These are phyloP conservation scores for Pseudococcus jackbeardsleyi DNA, from an alignment of 2,888 invertebrate species.

Conservation along the genomic window DNA sequence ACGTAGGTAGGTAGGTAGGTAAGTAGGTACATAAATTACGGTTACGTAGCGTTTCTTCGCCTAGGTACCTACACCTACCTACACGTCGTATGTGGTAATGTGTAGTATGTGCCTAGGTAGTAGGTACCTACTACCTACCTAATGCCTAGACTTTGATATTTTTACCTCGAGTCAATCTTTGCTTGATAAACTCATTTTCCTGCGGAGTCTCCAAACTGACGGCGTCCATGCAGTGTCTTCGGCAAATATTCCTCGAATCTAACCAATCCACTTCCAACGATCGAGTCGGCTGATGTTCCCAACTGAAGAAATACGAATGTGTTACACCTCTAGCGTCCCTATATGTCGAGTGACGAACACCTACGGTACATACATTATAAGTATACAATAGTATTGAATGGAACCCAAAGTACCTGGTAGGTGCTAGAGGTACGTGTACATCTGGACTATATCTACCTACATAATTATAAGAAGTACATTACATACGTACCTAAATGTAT, in stretches of 20 bases:
- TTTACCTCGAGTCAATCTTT: constrained; percentile 84
- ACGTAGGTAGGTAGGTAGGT: no score
- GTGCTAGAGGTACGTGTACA: no score
- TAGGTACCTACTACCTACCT: no score
- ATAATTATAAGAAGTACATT: no score
- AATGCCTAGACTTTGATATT: background rate
- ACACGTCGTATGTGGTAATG: no score
- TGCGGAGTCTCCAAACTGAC: constrained; percentile 91
- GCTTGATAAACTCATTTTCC: constrained; percentile 91
- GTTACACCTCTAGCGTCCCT: constrained; percentile 88
- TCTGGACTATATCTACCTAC: no score
- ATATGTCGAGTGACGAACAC: constrained; percentile 89
- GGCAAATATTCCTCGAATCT: constrained; percentile 90
- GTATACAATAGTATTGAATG: background rate
- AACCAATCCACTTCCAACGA: constrained; percentile 90
- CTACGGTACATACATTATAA: constrained; percentile 73
- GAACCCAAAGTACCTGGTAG: no score
- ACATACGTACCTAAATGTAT: no score
- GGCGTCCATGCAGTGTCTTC: constrained; percentile 94
- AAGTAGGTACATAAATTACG: no score
- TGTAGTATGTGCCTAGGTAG: no score
- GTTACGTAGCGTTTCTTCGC: no score
- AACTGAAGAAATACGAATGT: constrained; percentile 94
- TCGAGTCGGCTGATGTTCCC: constrained; percentile 88
- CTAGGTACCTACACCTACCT: no score